A percentile compares a stretch with the other conserved stretches of the same genome.
Evolutionary conservation across 2,888 invertebrate genomes (phyloP).

Genomic region (Caenorhabditis macrosperma): DNA sequence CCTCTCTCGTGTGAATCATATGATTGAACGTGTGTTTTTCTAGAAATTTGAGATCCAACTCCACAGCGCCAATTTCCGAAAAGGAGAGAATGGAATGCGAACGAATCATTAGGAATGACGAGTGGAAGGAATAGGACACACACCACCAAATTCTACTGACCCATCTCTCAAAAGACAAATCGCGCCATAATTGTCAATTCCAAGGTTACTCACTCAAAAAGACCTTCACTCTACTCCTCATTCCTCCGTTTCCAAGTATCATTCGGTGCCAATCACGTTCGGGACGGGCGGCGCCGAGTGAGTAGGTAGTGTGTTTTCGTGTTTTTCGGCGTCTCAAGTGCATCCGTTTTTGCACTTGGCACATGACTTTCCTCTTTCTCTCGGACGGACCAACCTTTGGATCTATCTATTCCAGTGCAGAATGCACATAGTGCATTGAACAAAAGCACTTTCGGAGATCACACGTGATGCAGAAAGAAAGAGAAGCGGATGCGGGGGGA

Average conservation of each 20-base stretch:
- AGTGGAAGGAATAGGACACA: too few relatives aligned
- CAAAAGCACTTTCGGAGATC: conserved; percentile 7
- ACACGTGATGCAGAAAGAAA: not conserved
- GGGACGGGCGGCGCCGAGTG: not conserved
- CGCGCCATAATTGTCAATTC: not conserved
- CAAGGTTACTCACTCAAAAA: not conserved
- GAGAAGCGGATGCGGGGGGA: too few relatives aligned
- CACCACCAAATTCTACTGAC: not conserved
- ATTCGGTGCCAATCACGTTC: conserved; percentile 5
- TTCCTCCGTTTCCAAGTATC: not conserved
- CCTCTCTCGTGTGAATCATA: too few relatives aligned
- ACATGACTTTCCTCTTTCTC: conserved; percentile 21
- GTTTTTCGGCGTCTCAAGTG: conserved; percentile 1
- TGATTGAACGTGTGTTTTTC: not conserved
- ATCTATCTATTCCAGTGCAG: too few relatives aligned
- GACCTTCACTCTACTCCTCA: too few relatives aligned
- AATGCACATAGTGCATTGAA: not conserved
- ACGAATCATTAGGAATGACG: too few relatives aligned
- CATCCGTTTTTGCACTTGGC: conserved; percentile 7
- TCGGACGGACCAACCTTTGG: not conserved
- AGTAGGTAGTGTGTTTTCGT: not conserved
- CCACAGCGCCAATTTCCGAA: too few relatives aligned
- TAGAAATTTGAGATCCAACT: too few relatives aligned
- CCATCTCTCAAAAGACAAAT: not conserved
- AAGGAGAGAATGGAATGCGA: too few relatives aligned